Conservation (phyloP, 2,888 invertebrate species). For the Mesorhabditis spiculigera region DNA sequence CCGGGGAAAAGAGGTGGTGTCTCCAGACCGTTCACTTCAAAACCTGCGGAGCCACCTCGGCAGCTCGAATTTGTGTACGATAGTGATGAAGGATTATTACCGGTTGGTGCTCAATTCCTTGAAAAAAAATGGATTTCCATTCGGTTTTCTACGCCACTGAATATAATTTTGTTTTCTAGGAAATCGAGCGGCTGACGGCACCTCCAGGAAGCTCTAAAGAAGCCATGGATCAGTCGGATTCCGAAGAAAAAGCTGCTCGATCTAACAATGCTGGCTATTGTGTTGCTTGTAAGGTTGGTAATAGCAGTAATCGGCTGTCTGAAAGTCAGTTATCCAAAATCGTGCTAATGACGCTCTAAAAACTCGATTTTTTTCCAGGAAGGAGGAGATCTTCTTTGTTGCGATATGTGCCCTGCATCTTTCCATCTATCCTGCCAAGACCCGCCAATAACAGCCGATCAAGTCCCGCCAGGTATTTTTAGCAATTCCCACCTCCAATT, state of each 20-base stretch:
- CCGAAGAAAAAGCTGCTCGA: neutral
- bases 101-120: too few relatives aligned
- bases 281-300: neutral
- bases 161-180: neutral
- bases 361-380: constrained; percentile 63
- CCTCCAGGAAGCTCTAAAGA: neutral
- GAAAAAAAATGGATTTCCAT: neutral
- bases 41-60: too few relatives aligned
- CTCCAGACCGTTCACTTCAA: too few relatives aligned
- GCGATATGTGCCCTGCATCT: constrained; percentile 89
- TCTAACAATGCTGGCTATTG: constrained; percentile 1
- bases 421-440: constrained; percentile 94
- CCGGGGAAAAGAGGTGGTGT: too few relatives aligned
- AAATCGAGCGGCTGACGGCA: neutral
- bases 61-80: too few relatives aligned
- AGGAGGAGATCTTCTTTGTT: constrained; percentile 89
- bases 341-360: neutral
- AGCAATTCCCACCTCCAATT: neutral
- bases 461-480: constrained; percentile 70
- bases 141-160: too few relatives aligned
- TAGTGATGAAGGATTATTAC: too few relatives aligned
- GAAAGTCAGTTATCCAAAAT: neutral
- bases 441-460: constrained; percentile 83
- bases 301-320: too few relatives aligned
- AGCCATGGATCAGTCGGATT: neutral